These are phyloP conservation scores for Peromyscus melanophrys DNA, from an alignment of 2,797 vertebrate genomes.

Conservation along the genomic window DNA sequence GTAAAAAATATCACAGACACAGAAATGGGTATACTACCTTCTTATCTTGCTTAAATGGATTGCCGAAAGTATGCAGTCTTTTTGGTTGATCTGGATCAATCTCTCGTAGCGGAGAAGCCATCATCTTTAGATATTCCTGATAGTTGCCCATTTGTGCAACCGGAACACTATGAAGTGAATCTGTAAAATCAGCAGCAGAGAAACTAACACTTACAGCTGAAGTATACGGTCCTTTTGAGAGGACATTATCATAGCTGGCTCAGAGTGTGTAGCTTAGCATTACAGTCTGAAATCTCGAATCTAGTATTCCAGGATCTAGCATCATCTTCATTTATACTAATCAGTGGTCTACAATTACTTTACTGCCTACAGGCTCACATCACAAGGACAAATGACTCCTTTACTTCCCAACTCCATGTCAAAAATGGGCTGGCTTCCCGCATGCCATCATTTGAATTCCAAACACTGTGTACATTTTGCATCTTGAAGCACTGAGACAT, in stretches of 20 bases:
- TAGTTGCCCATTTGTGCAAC: slow-evolving; percentile 99
- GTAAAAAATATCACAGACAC: slow-evolving; percentile 38
- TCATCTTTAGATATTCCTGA: slow-evolving; percentile 98
- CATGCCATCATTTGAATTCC: background rate
- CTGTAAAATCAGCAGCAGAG: slow-evolving; percentile 88
- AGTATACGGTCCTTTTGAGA: slow-evolving; percentile 8
- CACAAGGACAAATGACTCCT: background rate
- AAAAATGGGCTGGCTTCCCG: background rate
- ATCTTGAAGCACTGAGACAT: background rate
- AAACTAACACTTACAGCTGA: slow-evolving; percentile 7
- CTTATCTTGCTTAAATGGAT: slow-evolving; percentile 99
- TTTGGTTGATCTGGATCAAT: slow-evolving; percentile 99
- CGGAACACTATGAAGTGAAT: slow-evolving; percentile 97
- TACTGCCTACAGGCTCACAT: slow-evolving; percentile 17
- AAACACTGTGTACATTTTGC: background rate
- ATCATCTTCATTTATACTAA: slow-evolving; percentile 9
- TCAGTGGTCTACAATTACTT: slow-evolving; percentile 24
- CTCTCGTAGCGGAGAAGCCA: slow-evolving; percentile 97
- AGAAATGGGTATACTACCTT: slow-evolving; percentile 91
- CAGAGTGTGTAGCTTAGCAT: background rate
- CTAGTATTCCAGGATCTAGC: slow-evolving; percentile 12
- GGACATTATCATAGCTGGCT: background rate
- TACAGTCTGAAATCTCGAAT: background rate
- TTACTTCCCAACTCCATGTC: background rate
- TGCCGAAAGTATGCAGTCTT: slow-evolving; percentile 98